Conservation (phyloP, 2,113 vertebrate genomes). For the Indri indri region DNA sequence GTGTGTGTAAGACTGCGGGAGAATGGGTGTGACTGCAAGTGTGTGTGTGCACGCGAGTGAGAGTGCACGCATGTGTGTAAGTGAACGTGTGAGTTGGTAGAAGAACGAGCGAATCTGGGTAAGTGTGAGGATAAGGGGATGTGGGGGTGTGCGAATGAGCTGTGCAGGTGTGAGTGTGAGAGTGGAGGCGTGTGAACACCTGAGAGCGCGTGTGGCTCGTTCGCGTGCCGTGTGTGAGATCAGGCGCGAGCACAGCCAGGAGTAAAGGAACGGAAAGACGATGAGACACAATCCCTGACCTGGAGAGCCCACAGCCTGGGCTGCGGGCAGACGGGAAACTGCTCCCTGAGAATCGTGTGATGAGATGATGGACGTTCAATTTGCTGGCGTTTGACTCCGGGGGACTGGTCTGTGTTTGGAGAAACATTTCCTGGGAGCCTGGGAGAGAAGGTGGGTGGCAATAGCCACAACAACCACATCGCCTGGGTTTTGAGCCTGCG, state of each 20-base stretch:
- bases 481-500: not conserved
- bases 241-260: too few species aligned
- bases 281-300: not conserved
- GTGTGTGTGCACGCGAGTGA: not conserved
- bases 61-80: too few species aligned
- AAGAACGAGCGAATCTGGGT: not conserved
- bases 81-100: too few species aligned
- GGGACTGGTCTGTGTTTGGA: not conserved
- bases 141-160: not conserved
- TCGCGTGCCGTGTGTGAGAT: too few species aligned
- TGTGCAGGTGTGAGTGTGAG: not conserved
- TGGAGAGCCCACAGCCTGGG: not conserved
- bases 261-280: not conserved
- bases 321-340: not conserved
- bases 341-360: accelerated
- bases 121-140: too few species aligned
- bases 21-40: not conserved
- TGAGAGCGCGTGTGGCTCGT: not conserved
- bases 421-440: not conserved
- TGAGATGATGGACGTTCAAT: too few species aligned
- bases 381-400: not conserved
- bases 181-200: not conserved
- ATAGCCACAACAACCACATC: not conserved
- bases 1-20: not conserved
- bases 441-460: not conserved